Evolutionary conservation across 2,113 vertebrate genomes (phyloP).

Genomic region (Nyctereutes procyonoides): DNA sequence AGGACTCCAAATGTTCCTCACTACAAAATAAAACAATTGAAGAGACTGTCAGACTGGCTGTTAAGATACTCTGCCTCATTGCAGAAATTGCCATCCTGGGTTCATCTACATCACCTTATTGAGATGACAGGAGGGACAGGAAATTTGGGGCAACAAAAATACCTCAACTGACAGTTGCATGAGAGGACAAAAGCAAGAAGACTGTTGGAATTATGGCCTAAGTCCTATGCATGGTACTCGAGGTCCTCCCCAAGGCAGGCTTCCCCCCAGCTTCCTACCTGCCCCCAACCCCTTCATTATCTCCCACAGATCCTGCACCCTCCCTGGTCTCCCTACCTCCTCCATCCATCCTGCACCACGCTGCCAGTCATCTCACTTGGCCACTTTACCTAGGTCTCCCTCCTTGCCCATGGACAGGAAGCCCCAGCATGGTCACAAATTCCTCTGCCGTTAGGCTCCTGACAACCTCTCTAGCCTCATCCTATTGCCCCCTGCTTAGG

Average conservation of each 20-base stretch:
- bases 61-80: background rate
- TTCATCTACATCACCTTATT: background rate
- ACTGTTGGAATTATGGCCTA: fast-evolving
- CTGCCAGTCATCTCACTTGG: background rate
- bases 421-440: background rate
- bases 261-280: background rate
- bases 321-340: background rate
- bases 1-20: background rate
- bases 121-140: background rate
- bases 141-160: background rate
- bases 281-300: too few relatives aligned
- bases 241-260: background rate
- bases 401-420: background rate
- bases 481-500: background rate
- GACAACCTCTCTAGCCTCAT: background rate
- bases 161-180: background rate
- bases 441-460: background rate
- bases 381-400: background rate
- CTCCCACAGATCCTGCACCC: background rate
- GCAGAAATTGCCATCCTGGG: background rate
- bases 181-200: background rate
- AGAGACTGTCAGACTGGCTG: background rate
- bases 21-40: background rate
- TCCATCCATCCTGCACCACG: background rate
- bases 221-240: background rate